Base-by-base conservation (phyloP, 2,888 invertebrate species). In the Euphydryas editha region DNA sequence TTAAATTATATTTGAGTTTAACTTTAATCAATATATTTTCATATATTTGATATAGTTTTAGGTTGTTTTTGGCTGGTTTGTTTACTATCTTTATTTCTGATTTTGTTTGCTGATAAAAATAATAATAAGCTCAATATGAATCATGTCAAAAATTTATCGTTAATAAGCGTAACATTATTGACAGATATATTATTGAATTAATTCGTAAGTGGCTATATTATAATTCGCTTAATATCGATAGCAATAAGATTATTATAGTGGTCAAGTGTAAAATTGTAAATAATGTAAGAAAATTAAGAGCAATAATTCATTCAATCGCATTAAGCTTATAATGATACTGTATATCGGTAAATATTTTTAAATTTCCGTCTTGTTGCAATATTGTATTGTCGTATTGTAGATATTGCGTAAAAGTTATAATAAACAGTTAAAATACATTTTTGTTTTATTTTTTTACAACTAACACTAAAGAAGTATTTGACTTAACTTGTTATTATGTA, bases 361-460 rank as follows among this genome's bases (percentile, higher is more conserved):
- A 61, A 65, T 64, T 66, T 39, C 61, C 57, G 65, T 73, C 75
- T 61, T 74, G 74, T 75, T 75, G 70, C 70, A 72, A 72, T 71
- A 71, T 68, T 73, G 65, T 65, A 69, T 44, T 75, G 73, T 74
- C 67, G 69, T 74, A 57, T 59, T 63, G 70, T 72, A 76, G 72
- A 65, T 63, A 65, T 59, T 65, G 67, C 60, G 65, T 72, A 68
- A 69, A 70, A 72, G 65, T 70, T 71, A 70, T 69, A 76, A 75
- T 76, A 76, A 74, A 76, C 65, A 55, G 68, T 74, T 70, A 71
- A 72, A 70, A 62, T 58, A 47, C 47, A 51, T 6, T 36, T 15
- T 20, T 42, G 15, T 65, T 59, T 67, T 67, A 42, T 24, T 64
- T 67, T 37, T n/a, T 15, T 3, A 39, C 11, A 1, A 39, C 1